A percentile compares a stretch with the other conserved stretches of the same genome.
Conservation (phyloP, 2,113 vertebrate genomes). For the zebrafish (Danio rerio) region GRCz12tu NC_133182.1:60408501-60409000, state of each 20-base stretch:
- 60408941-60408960: conserved; percentile 43
- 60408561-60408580: background rate
- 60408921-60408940: conserved; percentile 53
- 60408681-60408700: background rate
- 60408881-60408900: conserved; percentile 22
- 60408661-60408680: conserved; percentile 35
- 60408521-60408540: conserved; percentile 36
- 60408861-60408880: conserved; percentile 29
- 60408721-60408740: background rate
- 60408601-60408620: conserved; percentile 38
- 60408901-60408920: conserved; percentile 59
- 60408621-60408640: conserved; percentile 46
- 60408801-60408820: conserved; percentile 34
- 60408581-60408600: conserved; percentile 8
- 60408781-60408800: conserved; percentile 8
- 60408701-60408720: background rate
- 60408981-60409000: conserved; percentile 53
- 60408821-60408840: conserved; percentile 14
- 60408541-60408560: conserved; percentile 8
- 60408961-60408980: conserved; percentile 50
- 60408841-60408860: conserved; percentile 40
- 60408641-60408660: conserved; percentile 32
- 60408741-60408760: background rate
- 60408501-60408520: conserved; percentile 17
- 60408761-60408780: background rate